Evolutionary conservation across 2,113 vertebrate genomes (phyloP).

Genomic region (Ceyx melanurus): DNA sequence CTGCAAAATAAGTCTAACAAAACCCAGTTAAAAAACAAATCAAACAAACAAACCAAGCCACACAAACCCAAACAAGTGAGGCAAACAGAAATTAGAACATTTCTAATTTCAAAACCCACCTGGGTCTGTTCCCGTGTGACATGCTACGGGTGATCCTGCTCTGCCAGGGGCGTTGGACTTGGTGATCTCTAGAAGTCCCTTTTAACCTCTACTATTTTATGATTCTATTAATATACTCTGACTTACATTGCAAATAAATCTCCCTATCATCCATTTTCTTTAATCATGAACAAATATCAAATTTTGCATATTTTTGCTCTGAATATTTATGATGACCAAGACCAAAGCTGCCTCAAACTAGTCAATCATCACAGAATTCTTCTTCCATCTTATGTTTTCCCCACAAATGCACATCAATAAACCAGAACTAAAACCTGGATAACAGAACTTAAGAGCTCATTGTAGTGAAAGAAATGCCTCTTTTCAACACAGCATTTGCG

Average conservation of each 20-base stretch:
- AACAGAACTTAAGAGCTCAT: background rate
- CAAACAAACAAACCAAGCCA: background rate
- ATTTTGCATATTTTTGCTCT: background rate
- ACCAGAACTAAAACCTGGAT: background rate
- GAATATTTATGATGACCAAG: background rate
- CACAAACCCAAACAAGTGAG: background rate
- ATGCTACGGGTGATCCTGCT: too few species aligned
- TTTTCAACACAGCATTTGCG: background rate
- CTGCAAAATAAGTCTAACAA: background rate
- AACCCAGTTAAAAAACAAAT: background rate
- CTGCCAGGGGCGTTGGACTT: too few species aligned
- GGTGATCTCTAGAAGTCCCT: too few species aligned
- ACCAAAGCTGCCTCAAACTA: background rate
- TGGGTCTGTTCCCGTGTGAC: too few species aligned
- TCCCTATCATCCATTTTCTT: background rate
- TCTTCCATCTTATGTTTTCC: background rate
- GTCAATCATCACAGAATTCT: background rate
- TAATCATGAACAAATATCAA: background rate
- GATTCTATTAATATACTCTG: background rate
- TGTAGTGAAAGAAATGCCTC: background rate
- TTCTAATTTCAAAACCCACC: too few species aligned
- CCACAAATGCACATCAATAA: background rate
- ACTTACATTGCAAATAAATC: background rate
- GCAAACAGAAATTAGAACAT: background rate
- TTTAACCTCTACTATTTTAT: too few species aligned